Percentiles rank a stretch among this genome's conserved stretches.
phyloP scores from a whole-genome alignment of 2,797 vertebrate species.

The Heliangelus exortis region DNA sequence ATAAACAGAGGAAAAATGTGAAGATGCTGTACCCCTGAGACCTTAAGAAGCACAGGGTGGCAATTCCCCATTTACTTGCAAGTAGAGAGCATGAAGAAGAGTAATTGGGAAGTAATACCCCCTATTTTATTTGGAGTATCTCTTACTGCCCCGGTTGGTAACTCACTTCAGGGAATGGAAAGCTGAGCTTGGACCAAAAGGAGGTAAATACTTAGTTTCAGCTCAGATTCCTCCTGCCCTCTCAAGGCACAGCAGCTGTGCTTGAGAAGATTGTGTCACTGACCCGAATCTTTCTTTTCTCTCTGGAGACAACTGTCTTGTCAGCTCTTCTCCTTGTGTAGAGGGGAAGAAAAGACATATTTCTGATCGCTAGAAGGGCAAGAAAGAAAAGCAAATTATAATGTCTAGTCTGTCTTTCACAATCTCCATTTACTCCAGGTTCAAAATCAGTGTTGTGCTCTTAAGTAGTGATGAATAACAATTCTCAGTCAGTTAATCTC shows the following conservation, averaged over 20 bases:
- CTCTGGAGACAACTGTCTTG: background rate
- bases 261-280: background rate
- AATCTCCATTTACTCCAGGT: background rate
- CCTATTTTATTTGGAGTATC: background rate
- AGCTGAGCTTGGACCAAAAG: background rate
- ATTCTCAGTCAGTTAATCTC: background rate
- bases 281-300: background rate
- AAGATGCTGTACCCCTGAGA: background rate
- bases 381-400: background rate
- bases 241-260: background rate
- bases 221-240: background rate
- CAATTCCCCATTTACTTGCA: background rate
- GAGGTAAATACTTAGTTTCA: background rate
- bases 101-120: background rate
- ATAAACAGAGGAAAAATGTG: background rate
- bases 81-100: background rate
- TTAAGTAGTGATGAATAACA: background rate
- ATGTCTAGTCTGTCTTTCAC: background rate
- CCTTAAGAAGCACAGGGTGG: background rate
- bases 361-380: background rate
- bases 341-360: background rate
- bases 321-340: background rate
- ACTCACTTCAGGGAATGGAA: background rate
- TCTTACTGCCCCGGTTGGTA: background rate
- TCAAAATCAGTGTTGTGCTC: background rate